Evolutionary conservation across 2,113 vertebrate genomes (phyloP), one percentile per base, ranked within the genome.

Genomic region (Xiphias gladius): DNA sequence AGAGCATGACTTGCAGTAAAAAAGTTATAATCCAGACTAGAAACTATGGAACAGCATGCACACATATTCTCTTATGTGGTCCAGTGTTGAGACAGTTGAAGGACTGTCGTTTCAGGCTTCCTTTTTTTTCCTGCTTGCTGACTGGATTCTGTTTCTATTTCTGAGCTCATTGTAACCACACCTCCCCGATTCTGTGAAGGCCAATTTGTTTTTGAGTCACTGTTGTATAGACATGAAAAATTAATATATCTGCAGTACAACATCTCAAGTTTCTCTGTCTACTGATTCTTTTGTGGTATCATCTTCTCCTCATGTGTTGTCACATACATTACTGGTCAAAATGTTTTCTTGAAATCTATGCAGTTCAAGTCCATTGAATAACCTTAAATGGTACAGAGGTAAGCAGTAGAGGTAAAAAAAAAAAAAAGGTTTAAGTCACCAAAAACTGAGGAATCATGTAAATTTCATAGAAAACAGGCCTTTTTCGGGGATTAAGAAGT

Each of bases 221-320:
- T 80, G 46, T 84, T 82, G 61, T 76, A n/a, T 65, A 20, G 48
- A 59, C 24, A 86, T 91, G 50, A 85, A 89, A 90, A 68, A 88
- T 91, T 85, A 55, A 84, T 86, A 62, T 52, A 73, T 62, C 61
- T 70, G 43, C 32, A 1, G 59, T 83, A 73, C 54, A 71, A 86
- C 65, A 82, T 76, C 79, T 77, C 54, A n/a, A 58, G 43, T 76
- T 30, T 77, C 71, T 80, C 28, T 37, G 35, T 77, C 80, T 73
- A 24, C 26, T 41, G 24, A 71, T 80, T 68, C 61, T 76, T 78
- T 83, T 75, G 32, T 73, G 73, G 48, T 81, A 66, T 72, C 86
- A 57, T 82, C 30, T 83, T 76, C n/a, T 68, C 63, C 61, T 82
- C 65, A 41, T 85, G 67, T 75, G 63, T 85, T 63, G 43, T 86